Evolutionary conservation across 2,797 vertebrate species (phyloP).

Genomic region (Leptodactylus fallax): DNA sequence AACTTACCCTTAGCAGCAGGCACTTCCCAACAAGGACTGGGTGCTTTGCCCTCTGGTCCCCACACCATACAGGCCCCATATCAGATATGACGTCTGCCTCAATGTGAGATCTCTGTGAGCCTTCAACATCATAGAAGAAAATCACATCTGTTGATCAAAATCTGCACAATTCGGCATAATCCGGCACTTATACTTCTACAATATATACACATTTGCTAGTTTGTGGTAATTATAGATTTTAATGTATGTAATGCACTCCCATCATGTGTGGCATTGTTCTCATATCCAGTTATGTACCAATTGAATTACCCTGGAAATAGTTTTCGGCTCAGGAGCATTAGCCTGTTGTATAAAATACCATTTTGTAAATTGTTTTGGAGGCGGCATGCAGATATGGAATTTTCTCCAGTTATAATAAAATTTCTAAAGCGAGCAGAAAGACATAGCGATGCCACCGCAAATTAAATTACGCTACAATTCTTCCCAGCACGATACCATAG

Average conservation of each 20-base stretch:
- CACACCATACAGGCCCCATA: too few relatives aligned
- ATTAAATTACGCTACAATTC: constrained; percentile 32
- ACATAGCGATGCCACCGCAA: not conserved
- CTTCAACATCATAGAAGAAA: not conserved
- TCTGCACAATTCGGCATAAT: not conserved
- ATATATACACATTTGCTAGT: not conserved
- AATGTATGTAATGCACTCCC: not conserved
- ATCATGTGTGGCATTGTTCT: not conserved
- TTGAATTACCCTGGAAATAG: constrained; percentile 14
- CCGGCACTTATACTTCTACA: not conserved
- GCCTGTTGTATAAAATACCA: not conserved
- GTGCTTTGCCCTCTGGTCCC: too few relatives aligned
- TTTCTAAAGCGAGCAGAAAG: constrained; percentile 3
- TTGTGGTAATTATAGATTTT: not conserved
- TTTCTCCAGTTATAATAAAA: constrained; percentile 17
- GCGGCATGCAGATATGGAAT: not conserved
- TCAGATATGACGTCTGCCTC: not conserved
- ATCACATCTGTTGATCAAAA: not conserved
- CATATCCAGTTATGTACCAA: constrained; percentile 4
- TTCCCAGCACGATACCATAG: constrained; percentile 33
- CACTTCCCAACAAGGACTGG: too few relatives aligned
- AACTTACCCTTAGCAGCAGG: too few relatives aligned
- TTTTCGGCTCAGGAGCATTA: constrained; percentile 19
- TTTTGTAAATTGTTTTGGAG: constrained; percentile 28
- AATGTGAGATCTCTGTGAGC: not conserved